Evolutionary conservation across 2,888 invertebrate genomes (phyloP).

Genomic region (Oxyteleia sp.): DNA sequence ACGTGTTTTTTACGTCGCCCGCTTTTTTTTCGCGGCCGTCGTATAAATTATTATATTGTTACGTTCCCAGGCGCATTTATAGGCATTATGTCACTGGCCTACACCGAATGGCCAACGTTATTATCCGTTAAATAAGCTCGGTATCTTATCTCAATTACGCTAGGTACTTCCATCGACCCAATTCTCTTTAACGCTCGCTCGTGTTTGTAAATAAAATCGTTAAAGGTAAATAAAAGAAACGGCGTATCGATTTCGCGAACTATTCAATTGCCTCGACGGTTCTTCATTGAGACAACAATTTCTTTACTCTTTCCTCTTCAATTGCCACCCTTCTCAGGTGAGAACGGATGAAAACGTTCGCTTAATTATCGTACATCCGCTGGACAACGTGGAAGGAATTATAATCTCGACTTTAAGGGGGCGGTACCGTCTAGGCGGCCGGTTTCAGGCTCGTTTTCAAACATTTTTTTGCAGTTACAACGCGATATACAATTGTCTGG

Average conservation of each 20-base stretch:
- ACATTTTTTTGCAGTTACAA: too few species aligned
- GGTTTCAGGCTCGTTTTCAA: too few species aligned
- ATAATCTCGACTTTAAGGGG: too few species aligned
- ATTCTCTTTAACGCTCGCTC: slow-evolving; percentile 27
- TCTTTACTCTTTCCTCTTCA: too few species aligned
- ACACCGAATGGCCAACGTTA: too few species aligned
- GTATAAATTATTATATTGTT: slow-evolving; percentile 39
- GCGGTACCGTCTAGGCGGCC: too few species aligned
- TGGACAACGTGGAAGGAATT: too few species aligned
- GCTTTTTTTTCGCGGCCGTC: slow-evolving; percentile 5
- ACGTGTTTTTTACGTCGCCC: background rate
- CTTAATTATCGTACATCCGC: too few species aligned
- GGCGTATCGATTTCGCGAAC: background rate
- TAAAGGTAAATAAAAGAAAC: slow-evolving; percentile 26
- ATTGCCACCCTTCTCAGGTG: too few species aligned
- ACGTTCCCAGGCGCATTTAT: background rate
- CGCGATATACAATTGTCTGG: too few species aligned
- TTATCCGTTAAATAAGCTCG: slow-evolving; percentile 44
- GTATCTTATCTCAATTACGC: slow-evolving; percentile 58
- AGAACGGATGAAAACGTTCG: too few species aligned
- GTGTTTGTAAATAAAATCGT: slow-evolving; percentile 34
- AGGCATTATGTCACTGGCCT: slow-evolving; percentile 14
- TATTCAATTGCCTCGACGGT: background rate
- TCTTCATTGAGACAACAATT: background rate
- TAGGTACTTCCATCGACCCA: slow-evolving; percentile 52